Evolutionary conservation across 2,113 vertebrate species (phyloP), one percentile per base, ranked within the genome.

Genomic region (Gila orcuttii): DNA sequence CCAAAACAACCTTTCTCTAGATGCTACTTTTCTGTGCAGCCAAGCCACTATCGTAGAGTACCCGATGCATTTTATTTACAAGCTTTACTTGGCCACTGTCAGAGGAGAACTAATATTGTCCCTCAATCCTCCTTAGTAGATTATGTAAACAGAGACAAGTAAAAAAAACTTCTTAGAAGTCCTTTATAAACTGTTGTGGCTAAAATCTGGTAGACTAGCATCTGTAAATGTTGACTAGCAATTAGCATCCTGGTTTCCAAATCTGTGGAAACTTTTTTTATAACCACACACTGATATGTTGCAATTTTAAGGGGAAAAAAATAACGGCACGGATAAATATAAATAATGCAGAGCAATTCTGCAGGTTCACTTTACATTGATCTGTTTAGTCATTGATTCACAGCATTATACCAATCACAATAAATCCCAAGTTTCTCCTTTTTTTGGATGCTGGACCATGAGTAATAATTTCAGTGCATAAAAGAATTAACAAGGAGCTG

Each of bases 371-470:
- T 74, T 83, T 10, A 3, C 87, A 93, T 93, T 87, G 91, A 94
- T 92, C 87, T 57, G 90, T 92, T 92, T 93, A 91, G 93, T 94
- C 89, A 90, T 73, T 86, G 78, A 73, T 89, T 83, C 88, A 10
- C 75, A 79, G 62, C 84, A 69, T 79, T 79, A 55, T 57, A 55
- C 45, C 75, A 55, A 69, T 79, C 62, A 42, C 23, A 85, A 79
- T 55, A 57, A 45, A 85, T 68, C 36, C 23, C 5, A 21, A n/a
- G 45, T 55, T 36, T 79, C 33, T 39, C 59, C 31, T 66, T 69
- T 47, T 84, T 76, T 85, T 77, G 59, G 39, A 80, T 64, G 36
- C 36, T 80, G 59, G 39, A 47, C 59, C 59, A 25, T 28, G 59
- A 31, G 59, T 66, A 47, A 81, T 66, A 84, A 81, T 87, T 91